Conservation (phyloP, 2,113 vertebrate genomes). For the Lophochroa leadbeateri region DNA sequence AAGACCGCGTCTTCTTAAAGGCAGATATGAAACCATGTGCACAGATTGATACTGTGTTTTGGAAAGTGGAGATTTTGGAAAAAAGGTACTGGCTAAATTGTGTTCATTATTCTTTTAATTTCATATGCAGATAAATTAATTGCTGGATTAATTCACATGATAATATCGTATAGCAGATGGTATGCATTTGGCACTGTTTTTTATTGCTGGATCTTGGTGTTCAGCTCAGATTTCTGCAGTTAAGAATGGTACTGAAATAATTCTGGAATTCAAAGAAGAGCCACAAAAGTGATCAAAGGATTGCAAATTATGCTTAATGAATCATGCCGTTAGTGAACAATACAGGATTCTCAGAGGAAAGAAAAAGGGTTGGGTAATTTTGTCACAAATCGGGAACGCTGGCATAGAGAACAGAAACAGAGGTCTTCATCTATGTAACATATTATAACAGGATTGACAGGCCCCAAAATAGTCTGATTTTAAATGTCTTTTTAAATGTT, state of each 20-base stretch:
- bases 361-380: neutral
- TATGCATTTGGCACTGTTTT: neutral
- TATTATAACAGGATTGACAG: neutral
- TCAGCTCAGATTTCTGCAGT: neutral
- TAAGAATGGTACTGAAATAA: neutral
- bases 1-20: neutral
- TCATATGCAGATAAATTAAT: neutral
- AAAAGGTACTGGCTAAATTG: neutral
- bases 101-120: neutral
- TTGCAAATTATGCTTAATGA: neutral
- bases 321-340: neutral
- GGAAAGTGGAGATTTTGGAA: neutral
- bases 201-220: neutral
- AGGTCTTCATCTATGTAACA: neutral
- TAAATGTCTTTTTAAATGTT: neutral
- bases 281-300: neutral
- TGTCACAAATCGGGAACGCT: neutral
- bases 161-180: slow-evolving; percentile 1
- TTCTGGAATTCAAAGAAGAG: neutral
- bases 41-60: neutral
- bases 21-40: neutral
- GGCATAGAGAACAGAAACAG: neutral
- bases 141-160: neutral
- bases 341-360: neutral
- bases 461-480: neutral